These are phyloP conservation scores for Peromyscus melanophrys DNA, from an alignment of 2,797 vertebrate genomes.

Conservation along the genomic window DNA sequence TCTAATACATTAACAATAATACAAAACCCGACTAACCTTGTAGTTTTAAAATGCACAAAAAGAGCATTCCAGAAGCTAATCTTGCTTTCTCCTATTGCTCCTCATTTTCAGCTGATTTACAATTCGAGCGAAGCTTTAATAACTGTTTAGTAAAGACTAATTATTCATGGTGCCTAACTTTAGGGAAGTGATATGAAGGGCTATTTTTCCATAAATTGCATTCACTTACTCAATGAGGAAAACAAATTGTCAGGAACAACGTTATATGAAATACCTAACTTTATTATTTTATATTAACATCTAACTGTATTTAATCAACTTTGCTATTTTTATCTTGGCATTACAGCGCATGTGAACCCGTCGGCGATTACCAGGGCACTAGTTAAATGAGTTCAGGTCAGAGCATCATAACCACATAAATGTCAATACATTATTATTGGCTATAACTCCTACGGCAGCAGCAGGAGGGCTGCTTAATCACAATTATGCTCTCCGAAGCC, in stretches of 20 bases:
- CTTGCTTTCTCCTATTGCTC: slow-evolving; percentile 57
- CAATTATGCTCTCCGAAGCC: slow-evolving; percentile 67
- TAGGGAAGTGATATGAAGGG: slow-evolving; percentile 69
- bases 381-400: slow-evolving; percentile 81
- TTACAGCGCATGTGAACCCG: slow-evolving; percentile 7
- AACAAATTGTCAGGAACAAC: slow-evolving; percentile 64
- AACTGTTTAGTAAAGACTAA: slow-evolving; percentile 75
- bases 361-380: slow-evolving; percentile 65
- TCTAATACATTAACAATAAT: slow-evolving; percentile 63
- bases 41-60: slow-evolving; percentile 38
- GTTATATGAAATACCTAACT: slow-evolving; percentile 62
- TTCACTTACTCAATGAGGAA: slow-evolving; percentile 59
- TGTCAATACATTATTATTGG: slow-evolving; percentile 77
- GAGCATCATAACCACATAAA: slow-evolving; percentile 74
- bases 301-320: slow-evolving; percentile 61
- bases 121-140: slow-evolving; percentile 42
- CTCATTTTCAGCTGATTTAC: slow-evolving; percentile 67
- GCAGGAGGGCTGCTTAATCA: slow-evolving; percentile 74
- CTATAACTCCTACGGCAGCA: slow-evolving; percentile 71
- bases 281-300: slow-evolving; percentile 68
- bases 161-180: slow-evolving; percentile 75
- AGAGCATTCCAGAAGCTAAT: slow-evolving; percentile 65
- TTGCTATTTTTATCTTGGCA: slow-evolving; percentile 62
- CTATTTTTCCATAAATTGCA: slow-evolving; percentile 79
- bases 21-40: slow-evolving; percentile 61